These are phyloP conservation scores for Pygocentrus nattereri DNA, from an alignment of 2,797 vertebrate species.

Conservation along the genomic window DNA sequence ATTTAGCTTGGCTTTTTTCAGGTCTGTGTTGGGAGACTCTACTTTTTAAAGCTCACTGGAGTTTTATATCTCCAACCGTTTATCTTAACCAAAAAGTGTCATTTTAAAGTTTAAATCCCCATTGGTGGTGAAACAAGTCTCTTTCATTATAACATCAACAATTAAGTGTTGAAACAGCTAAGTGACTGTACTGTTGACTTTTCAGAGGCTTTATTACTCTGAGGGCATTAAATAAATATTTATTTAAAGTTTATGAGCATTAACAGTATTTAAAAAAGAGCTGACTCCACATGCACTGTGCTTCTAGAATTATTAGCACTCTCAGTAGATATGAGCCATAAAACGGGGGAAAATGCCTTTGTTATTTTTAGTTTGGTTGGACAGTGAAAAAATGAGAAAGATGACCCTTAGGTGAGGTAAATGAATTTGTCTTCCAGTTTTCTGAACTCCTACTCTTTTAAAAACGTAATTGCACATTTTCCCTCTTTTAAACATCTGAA, in stretches of 20 bases:
- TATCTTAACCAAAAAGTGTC: slow-evolving; percentile 41
- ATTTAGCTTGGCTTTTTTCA: slow-evolving; percentile 34
- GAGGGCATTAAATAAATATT: not conserved
- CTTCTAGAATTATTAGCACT: not conserved
- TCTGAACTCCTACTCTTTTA: too few species aligned
- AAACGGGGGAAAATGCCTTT: not conserved
- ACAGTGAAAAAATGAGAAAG: too few species aligned
- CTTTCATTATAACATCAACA: slow-evolving; percentile 37
- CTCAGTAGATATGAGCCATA: too few species aligned
- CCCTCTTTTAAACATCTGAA: too few species aligned
- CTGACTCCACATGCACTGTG: not conserved
- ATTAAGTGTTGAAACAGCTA: slow-evolving; percentile 17
- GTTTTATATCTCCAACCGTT: slow-evolving; percentile 27
- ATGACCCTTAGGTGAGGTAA: too few species aligned
- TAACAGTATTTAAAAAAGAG: not conserved
- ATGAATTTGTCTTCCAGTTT: too few species aligned
- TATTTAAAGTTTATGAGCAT: not conserved
- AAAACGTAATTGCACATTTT: too few species aligned
- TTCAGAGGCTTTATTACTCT: not conserved
- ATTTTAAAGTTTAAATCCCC: slow-evolving; percentile 19
- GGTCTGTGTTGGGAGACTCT: slow-evolving; percentile 33
- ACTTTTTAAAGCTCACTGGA: slow-evolving; percentile 41
- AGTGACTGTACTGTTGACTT: not conserved
- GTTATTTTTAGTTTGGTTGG: too few species aligned
- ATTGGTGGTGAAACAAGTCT: not conserved